Percentiles rank a stretch among this genome's conserved stretches.
phyloP scores from a whole-genome alignment of 2,888 invertebrate species.

The Tetanocera ferruginea region DNA sequence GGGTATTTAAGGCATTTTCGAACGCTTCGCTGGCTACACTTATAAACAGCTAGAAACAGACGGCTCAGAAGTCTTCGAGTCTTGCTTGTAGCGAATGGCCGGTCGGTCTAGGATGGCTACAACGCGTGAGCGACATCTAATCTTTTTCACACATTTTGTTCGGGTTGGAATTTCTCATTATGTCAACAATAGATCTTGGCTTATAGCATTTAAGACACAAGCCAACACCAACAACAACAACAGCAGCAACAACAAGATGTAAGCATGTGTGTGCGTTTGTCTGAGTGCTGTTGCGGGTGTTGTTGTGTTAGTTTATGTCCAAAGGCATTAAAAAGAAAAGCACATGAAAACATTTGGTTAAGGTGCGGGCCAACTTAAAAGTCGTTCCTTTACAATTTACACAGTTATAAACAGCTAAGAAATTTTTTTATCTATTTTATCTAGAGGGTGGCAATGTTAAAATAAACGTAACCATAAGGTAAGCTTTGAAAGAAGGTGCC shows the following conservation, averaged over 20 bases:
- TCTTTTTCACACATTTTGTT: conserved; percentile 30
- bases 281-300: background rate
- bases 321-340: background rate
- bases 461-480: too few species aligned
- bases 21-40: conserved; percentile 6
- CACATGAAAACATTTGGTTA: too few species aligned
- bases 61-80: background rate
- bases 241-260: background rate
- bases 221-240: background rate
- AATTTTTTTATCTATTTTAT: too few species aligned
- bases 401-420: too few species aligned
- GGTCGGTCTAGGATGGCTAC: background rate
- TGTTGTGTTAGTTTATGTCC: background rate
- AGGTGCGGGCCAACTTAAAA: too few species aligned
- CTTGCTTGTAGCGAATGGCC: background rate
- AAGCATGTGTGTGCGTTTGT: background rate
- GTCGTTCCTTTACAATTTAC: too few species aligned
- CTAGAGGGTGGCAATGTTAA: too few species aligned
- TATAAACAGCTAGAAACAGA: conserved; percentile 3
- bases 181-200: conserved; percentile 48
- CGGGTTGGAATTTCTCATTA: conserved; percentile 52
- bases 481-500: too few species aligned
- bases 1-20: conserved; percentile 1
- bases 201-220: conserved; percentile 7
- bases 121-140: conserved; percentile 20